A percentile compares a stretch with the other conserved stretches of the same genome.
Conservation (phyloP, 2,113 vertebrate species). For the Apaloderma vittatum region DNA sequence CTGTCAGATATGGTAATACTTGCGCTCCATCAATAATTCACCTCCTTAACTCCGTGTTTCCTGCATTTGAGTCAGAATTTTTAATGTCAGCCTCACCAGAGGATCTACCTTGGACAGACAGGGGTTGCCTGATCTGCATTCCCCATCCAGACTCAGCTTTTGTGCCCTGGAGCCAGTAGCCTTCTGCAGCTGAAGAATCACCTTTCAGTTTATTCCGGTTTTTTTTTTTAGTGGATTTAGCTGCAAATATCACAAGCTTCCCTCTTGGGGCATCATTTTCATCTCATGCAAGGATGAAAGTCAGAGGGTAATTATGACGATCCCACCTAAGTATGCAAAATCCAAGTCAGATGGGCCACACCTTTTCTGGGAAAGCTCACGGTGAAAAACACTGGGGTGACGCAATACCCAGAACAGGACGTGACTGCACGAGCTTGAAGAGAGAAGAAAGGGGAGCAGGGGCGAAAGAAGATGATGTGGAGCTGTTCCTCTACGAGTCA, state of each 20-base stretch:
- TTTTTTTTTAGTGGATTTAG: not conserved
- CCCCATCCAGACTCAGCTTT: not conserved
- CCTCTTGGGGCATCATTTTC: not conserved
- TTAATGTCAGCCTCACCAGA: not conserved
- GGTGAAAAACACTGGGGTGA: not conserved
- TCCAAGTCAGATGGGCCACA: fast-evolving
- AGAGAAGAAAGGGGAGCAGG: not conserved
- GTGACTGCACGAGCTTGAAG: not conserved
- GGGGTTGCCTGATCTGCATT: not conserved
- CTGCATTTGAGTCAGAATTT: not conserved
- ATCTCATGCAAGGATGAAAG: not conserved
- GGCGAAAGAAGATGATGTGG: not conserved
- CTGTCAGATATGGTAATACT: conserved; percentile 62
- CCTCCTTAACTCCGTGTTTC: not conserved
- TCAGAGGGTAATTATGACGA: not conserved
- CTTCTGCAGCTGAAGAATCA: not conserved
- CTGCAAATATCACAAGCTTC: not conserved
- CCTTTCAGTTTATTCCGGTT: not conserved
- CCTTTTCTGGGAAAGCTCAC: not conserved
- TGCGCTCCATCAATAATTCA: not conserved
- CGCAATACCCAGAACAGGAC: not conserved
- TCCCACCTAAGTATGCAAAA: not conserved
- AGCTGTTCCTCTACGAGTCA: not conserved
- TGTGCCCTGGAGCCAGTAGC: not conserved
- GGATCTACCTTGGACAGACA: not conserved